Evolutionary conservation across 2,888 invertebrate species (phyloP).

Genomic region (Hirtodrosophila confusa): DNA sequence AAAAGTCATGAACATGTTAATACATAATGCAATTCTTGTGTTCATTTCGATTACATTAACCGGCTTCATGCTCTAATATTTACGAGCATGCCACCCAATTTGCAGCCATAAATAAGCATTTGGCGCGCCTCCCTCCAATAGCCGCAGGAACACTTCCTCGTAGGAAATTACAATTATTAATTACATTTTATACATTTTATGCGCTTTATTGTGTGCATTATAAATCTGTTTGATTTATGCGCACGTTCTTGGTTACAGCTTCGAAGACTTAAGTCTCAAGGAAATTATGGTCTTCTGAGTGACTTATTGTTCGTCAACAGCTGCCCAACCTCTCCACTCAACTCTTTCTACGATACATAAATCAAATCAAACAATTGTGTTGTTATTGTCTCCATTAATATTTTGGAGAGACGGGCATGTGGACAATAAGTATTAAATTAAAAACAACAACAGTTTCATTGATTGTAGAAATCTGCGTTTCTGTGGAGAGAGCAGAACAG

Average conservation of each 20-base stretch:
- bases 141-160: conserved; percentile 19
- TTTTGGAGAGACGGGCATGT: not conserved
- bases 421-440: conserved; percentile 1
- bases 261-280: no score
- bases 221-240: conserved; percentile 59
- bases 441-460: no score
- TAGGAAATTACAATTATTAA: conserved; percentile 69
- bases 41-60: conserved; percentile 37
- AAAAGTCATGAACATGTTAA: conserved; percentile 19
- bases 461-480: not conserved
- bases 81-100: not conserved
- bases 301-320: conserved; percentile 11
- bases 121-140: not conserved
- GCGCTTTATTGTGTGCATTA: conserved; percentile 44
- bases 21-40: conserved; percentile 28
- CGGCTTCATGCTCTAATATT: conserved; percentile 5
- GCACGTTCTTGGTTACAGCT: not conserved
- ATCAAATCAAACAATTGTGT: conserved; percentile 9
- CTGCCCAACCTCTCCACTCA: not conserved
- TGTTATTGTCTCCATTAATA: conserved; percentile 1
- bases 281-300: no score
- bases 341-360: not conserved
- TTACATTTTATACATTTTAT: conserved; percentile 59
- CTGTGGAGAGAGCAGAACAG: not conserved
- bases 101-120: no score